A percentile compares a stretch with the other conserved stretches of the same genome.
These are phyloP conservation scores for Coleophora flavipennella DNA, from an alignment of 2,888 invertebrate species.

Conservation along the genomic window DNA sequence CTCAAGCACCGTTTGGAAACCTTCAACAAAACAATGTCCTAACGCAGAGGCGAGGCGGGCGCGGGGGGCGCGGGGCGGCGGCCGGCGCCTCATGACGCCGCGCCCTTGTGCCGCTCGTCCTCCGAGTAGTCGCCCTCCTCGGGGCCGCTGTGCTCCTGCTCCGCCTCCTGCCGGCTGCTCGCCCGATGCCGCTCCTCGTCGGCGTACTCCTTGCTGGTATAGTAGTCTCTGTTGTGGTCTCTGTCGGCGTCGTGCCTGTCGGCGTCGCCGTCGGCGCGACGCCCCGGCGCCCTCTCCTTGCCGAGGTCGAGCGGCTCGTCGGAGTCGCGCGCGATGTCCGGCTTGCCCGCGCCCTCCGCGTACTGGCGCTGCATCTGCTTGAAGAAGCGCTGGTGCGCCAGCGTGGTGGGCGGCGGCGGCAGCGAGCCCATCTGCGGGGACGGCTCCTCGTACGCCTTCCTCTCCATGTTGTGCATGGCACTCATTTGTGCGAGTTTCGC, in stretches of 20 bases:
- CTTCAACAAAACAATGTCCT: slow-evolving; percentile 54
- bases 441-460: slow-evolving; percentile 71
- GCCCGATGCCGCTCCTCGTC: too few relatives aligned
- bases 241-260: slow-evolving; percentile 44
- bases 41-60: slow-evolving; percentile 21
- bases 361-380: slow-evolving; percentile 77
- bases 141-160: slow-evolving; percentile 33
- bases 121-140: slow-evolving; percentile 66
- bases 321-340: slow-evolving; percentile 67
- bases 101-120: slow-evolving; percentile 49
- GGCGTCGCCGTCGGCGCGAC: slow-evolving; percentile 48
- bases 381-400: slow-evolving; percentile 73
- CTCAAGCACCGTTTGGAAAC: slow-evolving; percentile 64
- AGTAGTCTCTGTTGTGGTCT: slow-evolving; percentile 36
- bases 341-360: slow-evolving; percentile 68
- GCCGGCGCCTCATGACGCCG: slow-evolving; percentile 56
- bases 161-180: too few relatives aligned
- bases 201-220: slow-evolving; percentile 44
- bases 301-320: slow-evolving; percentile 72
- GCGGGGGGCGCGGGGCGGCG: slow-evolving; percentile 15
- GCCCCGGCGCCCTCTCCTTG: slow-evolving; percentile 56
- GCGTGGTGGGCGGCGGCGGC: slow-evolving; percentile 67
- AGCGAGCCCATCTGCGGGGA: slow-evolving; percentile 68
- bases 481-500: slow-evolving; percentile 85
- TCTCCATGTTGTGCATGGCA: slow-evolving; percentile 67